Evolutionary conservation across 1,140 invertebrate species (phyloP), one percentile per base, ranked within the genome.

Genomic region (Nixonia krombeini): DNA sequence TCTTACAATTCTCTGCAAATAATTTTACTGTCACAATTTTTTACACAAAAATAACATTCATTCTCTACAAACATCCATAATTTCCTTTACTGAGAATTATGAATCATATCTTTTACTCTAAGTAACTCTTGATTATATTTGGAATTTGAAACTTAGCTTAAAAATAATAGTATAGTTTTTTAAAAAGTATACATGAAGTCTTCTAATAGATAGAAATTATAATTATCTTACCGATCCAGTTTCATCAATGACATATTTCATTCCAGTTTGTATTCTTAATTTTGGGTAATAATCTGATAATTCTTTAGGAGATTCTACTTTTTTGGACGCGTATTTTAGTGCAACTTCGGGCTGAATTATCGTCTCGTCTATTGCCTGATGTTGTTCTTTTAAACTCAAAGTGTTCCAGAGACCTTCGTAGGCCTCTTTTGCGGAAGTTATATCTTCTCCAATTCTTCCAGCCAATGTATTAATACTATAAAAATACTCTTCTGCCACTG

Each of bases 271-370:
- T 42, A 87, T 78, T n/a, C 80, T 79, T 12, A 86, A 64, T 42
- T 82, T 86, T 4, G 85, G 87, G 73, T 85, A 87, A 69, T 76
- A 80, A 17, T 84, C 76, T 12, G 82, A 55, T 53, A 80, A 41
- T 23, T 85, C 76, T 55, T 77, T 81, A 25, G 44, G 37, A 21
- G 38, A 13, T 13, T 83, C 74, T 0, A 72, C 18, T 41, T 87
- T 86, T 9, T 87, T 78, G 5, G 87, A 76, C 2, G 89, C 84
- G 78, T 93, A 93, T 67, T 91, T 91, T 1, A 92, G 74, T 2
- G 87, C 87, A 38, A 90, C 87, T 70, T 92, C 91, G 1, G 91
- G 90, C 75, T 91, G 90, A 28, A 93, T 92, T 50, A 94, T 90
- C 0, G 89, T 90, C 76, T 93, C 91, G 70, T 92, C 89, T 8